Conservation (phyloP, 2,113 vertebrate genomes). For the Lophotis ruficrista region DNA sequence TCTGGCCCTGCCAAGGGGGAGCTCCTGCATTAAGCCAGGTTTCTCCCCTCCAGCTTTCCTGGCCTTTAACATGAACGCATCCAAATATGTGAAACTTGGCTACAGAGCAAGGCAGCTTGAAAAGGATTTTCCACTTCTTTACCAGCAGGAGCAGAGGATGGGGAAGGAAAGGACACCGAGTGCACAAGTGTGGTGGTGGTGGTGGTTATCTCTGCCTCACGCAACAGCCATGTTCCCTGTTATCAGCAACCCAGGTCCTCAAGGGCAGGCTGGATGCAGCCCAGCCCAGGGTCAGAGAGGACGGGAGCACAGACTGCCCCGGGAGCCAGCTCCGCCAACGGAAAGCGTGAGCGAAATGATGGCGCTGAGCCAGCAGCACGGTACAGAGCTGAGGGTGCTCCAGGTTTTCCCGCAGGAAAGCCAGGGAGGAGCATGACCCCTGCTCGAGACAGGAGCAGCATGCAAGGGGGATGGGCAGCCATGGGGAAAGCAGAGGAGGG, state of each 20-base stretch:
- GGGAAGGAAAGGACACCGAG: background rate
- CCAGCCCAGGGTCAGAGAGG: background rate
- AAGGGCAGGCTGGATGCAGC: background rate
- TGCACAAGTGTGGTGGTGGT: background rate
- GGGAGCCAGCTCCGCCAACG: rapidly evolving
- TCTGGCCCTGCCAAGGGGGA: background rate
- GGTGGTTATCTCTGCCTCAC: background rate
- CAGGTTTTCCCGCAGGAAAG: background rate
- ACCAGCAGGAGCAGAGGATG: background rate
- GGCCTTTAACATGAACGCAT: background rate
- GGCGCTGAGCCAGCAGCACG: rapidly evolving
- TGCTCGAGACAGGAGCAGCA: background rate
- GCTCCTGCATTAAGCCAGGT: background rate
- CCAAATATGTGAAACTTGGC: background rate
- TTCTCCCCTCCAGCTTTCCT: background rate
- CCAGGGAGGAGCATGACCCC: background rate
- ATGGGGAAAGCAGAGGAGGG: background rate
- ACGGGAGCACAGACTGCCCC: background rate
- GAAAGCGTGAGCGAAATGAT: rapidly evolving
- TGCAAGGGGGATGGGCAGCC: background rate
- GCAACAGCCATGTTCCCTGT: background rate
- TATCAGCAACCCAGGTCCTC: background rate
- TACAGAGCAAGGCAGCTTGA: background rate
- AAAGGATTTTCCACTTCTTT: background rate
- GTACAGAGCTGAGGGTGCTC: background rate